These are phyloP conservation scores for Drosophila lowei DNA, from an alignment of 1,140 invertebrate species.

Conservation along the genomic window DNA sequence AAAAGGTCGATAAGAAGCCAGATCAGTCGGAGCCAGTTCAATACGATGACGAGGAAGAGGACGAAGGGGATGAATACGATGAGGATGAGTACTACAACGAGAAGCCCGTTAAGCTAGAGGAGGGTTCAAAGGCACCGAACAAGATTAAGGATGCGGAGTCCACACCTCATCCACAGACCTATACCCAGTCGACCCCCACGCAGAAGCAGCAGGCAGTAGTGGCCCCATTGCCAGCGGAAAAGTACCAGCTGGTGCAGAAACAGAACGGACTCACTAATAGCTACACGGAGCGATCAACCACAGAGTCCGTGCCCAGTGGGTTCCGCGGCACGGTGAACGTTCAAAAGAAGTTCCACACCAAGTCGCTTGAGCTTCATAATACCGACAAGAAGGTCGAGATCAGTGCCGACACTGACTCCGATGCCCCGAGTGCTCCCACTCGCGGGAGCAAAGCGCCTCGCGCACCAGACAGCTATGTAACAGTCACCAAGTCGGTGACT, in stretches of 20 bases:
- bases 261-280: slow-evolving; percentile 72
- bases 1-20: slow-evolving; percentile 41
- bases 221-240: slow-evolving; percentile 63
- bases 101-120: slow-evolving; percentile 69
- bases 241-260: slow-evolving; percentile 72
- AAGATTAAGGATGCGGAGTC: slow-evolving; percentile 12
- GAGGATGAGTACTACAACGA: slow-evolving; percentile 83
- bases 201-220: slow-evolving; percentile 82
- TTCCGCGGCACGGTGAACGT: slow-evolving; percentile 82
- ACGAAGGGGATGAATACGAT: slow-evolving; percentile 84
- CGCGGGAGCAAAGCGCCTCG: slow-evolving; percentile 71
- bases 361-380: slow-evolving; percentile 64
- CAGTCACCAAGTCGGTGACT: slow-evolving; percentile 90
- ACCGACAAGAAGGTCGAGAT: slow-evolving; percentile 59
- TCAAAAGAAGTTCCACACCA: slow-evolving; percentile 81
- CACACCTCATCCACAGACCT: slow-evolving; percentile 49
- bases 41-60: slow-evolving; percentile 83
- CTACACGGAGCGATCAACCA: slow-evolving; percentile 59
- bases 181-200: slow-evolving; percentile 61
- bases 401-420: slow-evolving; percentile 73
- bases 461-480: slow-evolving; percentile 85
- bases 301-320: slow-evolving; percentile 71
- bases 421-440: slow-evolving; percentile 31
- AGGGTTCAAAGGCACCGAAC: slow-evolving; percentile 33
- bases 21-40: slow-evolving; percentile 32